phyloP scores from a whole-genome alignment of 2,113 vertebrate genomes.

The Cathartes aura region DNA sequence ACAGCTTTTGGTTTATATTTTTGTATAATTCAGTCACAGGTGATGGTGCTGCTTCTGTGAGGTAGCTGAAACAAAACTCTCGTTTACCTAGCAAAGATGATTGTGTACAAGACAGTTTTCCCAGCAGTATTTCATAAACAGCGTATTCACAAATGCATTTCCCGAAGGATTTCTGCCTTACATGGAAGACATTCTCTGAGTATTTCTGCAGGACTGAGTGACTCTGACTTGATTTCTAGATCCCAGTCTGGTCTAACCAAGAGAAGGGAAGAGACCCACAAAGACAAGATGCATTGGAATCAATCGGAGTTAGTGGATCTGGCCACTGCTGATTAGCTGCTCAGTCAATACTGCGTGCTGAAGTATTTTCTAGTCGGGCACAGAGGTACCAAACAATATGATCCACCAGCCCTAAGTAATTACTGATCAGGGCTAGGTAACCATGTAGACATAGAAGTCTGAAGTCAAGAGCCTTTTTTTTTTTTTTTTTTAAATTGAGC shows the following conservation, averaged over 20 bases:
- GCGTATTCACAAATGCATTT: not conserved
- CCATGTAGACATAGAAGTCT: not conserved
- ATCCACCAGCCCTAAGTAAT: not conserved
- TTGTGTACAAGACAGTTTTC: not conserved
- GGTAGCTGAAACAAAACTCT: not conserved
- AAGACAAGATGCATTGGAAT: not conserved
- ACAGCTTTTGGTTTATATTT: not conserved
- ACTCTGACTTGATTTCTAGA: not conserved
- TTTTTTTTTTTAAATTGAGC: not conserved
- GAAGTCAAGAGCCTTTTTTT: not conserved
- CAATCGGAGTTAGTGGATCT: not conserved
- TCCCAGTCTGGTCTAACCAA: not conserved
- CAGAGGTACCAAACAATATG: not conserved
- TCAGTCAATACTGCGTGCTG: not conserved
- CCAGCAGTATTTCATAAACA: not conserved
- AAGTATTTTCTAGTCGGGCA: not conserved
- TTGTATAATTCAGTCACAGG: not conserved
- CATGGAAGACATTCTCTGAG: not conserved
- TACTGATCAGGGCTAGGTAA: not conserved
- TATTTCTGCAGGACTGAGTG: not conserved
- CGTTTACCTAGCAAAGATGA: not conserved
- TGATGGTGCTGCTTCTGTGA: not conserved
- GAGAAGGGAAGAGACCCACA: not conserved
- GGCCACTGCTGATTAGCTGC: not conserved
- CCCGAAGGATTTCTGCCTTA: not conserved